A percentile compares a stretch with the other conserved stretches of the same genome.
These are phyloP conservation scores for Yponomeuta sedellus DNA, from an alignment of 2,888 invertebrate species.

Conservation along the genomic window DNA sequence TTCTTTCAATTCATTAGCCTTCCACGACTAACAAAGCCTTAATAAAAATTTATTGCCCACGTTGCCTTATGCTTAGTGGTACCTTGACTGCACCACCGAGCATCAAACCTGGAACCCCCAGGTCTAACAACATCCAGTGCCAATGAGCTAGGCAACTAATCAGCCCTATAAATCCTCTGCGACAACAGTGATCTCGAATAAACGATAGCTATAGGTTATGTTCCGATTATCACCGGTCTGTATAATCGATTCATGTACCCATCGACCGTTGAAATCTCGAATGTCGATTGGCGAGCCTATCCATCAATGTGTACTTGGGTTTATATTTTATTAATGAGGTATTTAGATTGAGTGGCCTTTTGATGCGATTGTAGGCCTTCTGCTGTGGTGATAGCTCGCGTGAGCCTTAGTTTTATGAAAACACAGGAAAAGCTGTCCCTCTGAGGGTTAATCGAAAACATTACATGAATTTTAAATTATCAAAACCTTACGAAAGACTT, in stretches of 20 bases:
- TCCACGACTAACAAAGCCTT: neutral
- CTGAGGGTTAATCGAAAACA: neutral
- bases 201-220: neutral
- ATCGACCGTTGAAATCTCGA: conserved; percentile 26
- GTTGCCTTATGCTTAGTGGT: neutral
- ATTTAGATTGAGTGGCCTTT: neutral
- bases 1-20: too few species aligned
- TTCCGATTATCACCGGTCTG: conserved; percentile 36
- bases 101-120: neutral
- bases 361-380: neutral
- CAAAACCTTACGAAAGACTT: too few species aligned
- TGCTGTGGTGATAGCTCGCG: neutral
- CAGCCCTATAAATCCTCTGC: conserved; percentile 4
- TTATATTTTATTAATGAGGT: conserved; percentile 10
- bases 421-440: neutral
- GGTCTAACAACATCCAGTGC: neutral
- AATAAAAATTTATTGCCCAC: neutral
- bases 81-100: neutral
- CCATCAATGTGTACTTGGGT: conserved; percentile 44
- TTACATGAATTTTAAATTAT: neutral
- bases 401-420: neutral
- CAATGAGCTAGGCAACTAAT: conserved; percentile 3
- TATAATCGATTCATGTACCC: conserved; percentile 42
- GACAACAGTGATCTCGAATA: conserved; percentile 1
- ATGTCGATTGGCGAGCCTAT: conserved; percentile 32